Conservation (phyloP, 2,113 vertebrate species). For the Rousettus leschenaultii region DNA sequence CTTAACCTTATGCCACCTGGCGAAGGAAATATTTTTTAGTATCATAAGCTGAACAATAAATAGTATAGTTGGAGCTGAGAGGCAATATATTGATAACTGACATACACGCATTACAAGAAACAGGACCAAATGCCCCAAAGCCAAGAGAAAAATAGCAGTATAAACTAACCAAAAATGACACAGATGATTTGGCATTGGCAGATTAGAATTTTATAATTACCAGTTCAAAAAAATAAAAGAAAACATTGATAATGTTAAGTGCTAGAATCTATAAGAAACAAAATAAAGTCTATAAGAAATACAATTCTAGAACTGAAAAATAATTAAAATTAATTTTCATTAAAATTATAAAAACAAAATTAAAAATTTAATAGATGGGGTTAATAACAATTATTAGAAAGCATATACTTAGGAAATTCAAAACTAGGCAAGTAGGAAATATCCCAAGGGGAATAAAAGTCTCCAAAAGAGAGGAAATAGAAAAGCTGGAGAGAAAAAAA, state of each 20-base stretch:
- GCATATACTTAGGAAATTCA: neutral
- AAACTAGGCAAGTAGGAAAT: neutral
- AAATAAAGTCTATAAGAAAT: neutral
- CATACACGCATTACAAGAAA: neutral
- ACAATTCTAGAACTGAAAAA: neutral
- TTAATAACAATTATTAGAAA: neutral
- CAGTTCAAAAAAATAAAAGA: neutral
- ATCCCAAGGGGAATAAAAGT: neutral
- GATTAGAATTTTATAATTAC: neutral
- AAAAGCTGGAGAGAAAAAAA: neutral
- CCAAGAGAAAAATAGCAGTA: neutral
- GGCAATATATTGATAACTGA: neutral
- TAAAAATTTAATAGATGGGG: neutral
- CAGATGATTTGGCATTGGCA: neutral
- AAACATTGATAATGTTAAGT: neutral
- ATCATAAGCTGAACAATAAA: neutral
- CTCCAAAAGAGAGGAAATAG: neutral
- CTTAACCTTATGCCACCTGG: neutral
- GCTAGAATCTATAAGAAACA: neutral
- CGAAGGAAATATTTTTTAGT: neutral
- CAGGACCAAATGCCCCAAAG: neutral
- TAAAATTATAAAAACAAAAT: neutral
- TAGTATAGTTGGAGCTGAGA: neutral
- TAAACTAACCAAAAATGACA: neutral
- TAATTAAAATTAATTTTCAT: neutral